Percentiles rank a stretch among this genome's conserved stretches.
phyloP scores from a whole-genome alignment of 2,113 vertebrate genomes.

The Aphyosemion australe region DNA sequence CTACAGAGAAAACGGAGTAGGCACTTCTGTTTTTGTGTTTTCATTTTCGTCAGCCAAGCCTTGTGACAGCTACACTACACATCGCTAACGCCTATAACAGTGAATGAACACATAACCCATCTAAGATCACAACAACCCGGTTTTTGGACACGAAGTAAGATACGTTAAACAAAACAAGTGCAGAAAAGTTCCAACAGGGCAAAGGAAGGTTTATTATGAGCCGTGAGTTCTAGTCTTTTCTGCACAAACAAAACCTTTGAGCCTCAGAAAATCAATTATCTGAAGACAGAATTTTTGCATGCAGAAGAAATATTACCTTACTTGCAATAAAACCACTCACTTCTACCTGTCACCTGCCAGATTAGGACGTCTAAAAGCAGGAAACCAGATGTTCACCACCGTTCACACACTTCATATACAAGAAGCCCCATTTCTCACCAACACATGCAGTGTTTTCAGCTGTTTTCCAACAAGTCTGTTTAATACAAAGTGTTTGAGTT shows the following conservation, averaged over 20 bases:
- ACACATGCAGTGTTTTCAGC: not conserved
- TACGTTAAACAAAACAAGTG: slow-evolving; percentile 16
- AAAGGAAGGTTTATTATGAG: slow-evolving; percentile 16
- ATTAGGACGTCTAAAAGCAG: not conserved
- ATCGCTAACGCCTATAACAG: slow-evolving; percentile 4
- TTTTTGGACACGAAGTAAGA: not conserved
- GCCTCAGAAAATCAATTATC: not conserved
- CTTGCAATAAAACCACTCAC: not conserved
- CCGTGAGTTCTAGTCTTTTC: not conserved
- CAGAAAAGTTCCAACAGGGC: slow-evolving; percentile 1
- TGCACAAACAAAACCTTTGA: not conserved
- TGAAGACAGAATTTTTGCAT: not conserved
- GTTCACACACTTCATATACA: not conserved
- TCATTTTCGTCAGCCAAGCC: slow-evolving; percentile 34
- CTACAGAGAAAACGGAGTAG: slow-evolving; percentile 63
- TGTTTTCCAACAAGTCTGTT: not conserved
- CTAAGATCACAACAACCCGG: slow-evolving; percentile 9
- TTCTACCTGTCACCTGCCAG: not conserved
- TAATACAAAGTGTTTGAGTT: not conserved
- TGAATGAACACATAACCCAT: slow-evolving; percentile 13
- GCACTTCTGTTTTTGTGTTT: slow-evolving; percentile 70
- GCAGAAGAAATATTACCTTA: not conserved
- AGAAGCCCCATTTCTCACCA: too few relatives aligned
- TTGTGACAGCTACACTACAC: not conserved
- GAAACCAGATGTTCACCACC: not conserved